Base-by-base conservation (phyloP, 1,140 invertebrate genomes). In the Cyphomyrmex costatus region DNA sequence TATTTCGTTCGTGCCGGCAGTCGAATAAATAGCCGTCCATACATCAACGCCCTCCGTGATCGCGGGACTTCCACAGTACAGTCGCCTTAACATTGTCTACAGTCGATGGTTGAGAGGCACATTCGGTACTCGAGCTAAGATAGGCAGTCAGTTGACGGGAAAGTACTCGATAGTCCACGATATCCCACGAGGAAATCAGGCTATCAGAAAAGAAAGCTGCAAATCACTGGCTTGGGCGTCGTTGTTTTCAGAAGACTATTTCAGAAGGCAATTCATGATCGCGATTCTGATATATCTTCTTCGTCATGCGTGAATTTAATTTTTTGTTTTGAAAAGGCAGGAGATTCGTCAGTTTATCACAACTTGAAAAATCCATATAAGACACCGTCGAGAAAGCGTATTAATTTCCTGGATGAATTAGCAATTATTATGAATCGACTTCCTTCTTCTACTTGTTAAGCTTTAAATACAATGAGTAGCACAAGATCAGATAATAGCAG, bases 11-110 rank as follows among this genome's bases (percentile, higher is more conserved):
- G 91, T 90, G 88, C 88, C 88, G 85, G 82, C 87, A 91, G 79
- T 86, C 92, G 86, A 90, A 93, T 94, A 93, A 93, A 94, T 93
- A 90, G 92, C 76, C 89, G 70, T 76, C 87, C 85, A 93, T 94
- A 92, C 84, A 92, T 94, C 93, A 94, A 92, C 83, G 89, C 90
- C 84, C 61, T 24, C 65, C 49, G 87, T 79, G 86, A 92, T 91
- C 77, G 76, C 78, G 53, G 78, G 66, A 76, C 56, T 61, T 88
- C 87, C 77, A 87, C 85, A 61, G 65, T 60, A 77, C 60, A 21
- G 65, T 68, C 53, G 60, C 83, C 79, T 89, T 84, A 83, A 82
- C 83, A 89, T 77, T 88, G 91, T 93, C 91, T 77, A 63, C 42
- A 73, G 68, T 76, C 68, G 84, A 86, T 46, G 61, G 61, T 36